A percentile compares a stretch with the other conserved stretches of the same genome.
These are phyloP conservation scores for Elanus axillaris DNA, from an alignment of 2,113 vertebrate species.

Conservation along the genomic window DNA sequence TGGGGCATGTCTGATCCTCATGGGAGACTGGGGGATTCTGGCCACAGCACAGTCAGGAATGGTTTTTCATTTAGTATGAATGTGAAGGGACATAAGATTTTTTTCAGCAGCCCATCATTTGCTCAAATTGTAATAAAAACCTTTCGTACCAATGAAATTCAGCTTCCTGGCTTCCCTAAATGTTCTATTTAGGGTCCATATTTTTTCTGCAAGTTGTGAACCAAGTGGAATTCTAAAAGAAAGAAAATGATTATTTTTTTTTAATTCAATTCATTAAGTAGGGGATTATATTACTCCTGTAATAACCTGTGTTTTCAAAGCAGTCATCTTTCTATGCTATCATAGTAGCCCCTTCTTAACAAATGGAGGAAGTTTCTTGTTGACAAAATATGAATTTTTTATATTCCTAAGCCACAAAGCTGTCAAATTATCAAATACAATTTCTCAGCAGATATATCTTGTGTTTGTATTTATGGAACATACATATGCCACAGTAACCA, in stretches of 20 bases:
- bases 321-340: background rate
- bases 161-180: background rate
- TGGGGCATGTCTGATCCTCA: background rate
- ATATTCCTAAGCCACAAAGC: conserved; percentile 51
- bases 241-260: background rate
- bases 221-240: background rate
- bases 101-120: background rate
- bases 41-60: background rate
- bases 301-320: background rate
- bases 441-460: conserved; percentile 66
- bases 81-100: background rate
- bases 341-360: conserved; percentile 39
- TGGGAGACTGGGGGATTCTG: background rate
- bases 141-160: background rate
- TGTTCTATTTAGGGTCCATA: background rate
- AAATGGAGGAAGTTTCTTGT: conserved; percentile 63
- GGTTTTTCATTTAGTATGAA: background rate
- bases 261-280: background rate
- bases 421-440: conserved; percentile 69
- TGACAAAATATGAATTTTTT: conserved; percentile 74
- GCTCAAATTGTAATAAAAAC: background rate
- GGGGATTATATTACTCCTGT: background rate
- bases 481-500: conserved; percentile 43
- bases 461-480: conserved; percentile 68
- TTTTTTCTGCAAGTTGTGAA: background rate